These are phyloP conservation scores for Pipra filicauda DNA, from an alignment of 2,113 vertebrate genomes.

Conservation along the genomic window DNA sequence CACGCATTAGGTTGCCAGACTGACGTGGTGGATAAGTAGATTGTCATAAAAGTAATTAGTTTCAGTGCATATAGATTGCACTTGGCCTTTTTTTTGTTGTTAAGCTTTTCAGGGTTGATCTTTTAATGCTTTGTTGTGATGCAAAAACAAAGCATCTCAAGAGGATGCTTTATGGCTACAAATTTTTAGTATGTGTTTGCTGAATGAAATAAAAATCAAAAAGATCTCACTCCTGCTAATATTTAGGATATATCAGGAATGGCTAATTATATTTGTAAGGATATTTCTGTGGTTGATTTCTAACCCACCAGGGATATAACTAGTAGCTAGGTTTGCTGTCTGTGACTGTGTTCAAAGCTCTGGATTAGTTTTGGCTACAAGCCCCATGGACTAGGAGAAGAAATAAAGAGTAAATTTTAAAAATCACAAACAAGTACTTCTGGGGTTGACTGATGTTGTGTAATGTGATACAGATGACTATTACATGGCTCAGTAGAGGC, in stretches of 20 bases:
- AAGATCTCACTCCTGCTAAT: neutral
- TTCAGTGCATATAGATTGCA: neutral
- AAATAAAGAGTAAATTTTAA: neutral
- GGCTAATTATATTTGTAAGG: neutral
- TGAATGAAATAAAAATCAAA: neutral
- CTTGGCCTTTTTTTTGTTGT: slow-evolving; percentile 25
- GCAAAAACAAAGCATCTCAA: neutral
- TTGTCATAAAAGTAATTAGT: slow-evolving; percentile 47
- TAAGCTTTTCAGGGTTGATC: slow-evolving; percentile 40
- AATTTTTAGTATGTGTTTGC: neutral
- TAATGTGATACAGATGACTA: neutral
- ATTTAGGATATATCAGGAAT: neutral
- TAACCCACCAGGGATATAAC: neutral
- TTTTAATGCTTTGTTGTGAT: slow-evolving; percentile 37
- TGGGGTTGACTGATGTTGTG: neutral
- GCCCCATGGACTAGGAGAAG: neutral
- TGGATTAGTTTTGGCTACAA: neutral
- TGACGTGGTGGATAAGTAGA: slow-evolving; percentile 34
- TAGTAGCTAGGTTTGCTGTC: neutral
- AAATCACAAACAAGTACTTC: neutral
- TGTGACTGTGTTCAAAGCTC: neutral
- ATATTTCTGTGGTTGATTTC: neutral
- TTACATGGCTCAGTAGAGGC: neutral
- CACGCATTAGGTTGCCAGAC: neutral
- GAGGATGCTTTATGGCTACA: neutral